Conservation (phyloP, 2,113 vertebrate genomes). For the Isichthys henryi region DNA sequence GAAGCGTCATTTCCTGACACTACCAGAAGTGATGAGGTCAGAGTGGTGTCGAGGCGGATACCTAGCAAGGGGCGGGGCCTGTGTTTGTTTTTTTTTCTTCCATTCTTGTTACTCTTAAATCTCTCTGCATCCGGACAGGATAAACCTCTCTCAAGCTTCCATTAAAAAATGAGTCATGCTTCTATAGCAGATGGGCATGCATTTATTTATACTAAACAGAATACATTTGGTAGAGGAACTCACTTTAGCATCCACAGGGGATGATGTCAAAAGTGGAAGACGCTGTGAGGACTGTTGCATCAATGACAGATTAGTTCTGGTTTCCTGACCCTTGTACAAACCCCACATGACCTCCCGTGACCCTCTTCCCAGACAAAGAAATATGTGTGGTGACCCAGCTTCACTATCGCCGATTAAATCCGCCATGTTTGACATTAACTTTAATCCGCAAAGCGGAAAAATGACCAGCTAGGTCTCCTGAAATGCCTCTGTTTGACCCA, state of each 20-base stretch:
- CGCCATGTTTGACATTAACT: background rate
- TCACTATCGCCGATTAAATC: background rate
- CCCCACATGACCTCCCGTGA: background rate
- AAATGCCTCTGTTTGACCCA: background rate
- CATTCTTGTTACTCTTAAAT: background rate
- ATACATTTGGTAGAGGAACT: conserved; percentile 9
- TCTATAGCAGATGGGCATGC: background rate
- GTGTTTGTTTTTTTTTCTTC: background rate
- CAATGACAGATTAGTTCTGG: conserved; percentile 21
- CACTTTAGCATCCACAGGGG: background rate
- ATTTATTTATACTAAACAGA: conserved; percentile 17
- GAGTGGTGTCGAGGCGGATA: conserved; percentile 16
- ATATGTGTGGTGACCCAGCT: background rate
- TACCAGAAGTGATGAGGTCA: conserved; percentile 20
- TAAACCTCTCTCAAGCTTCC: background rate
- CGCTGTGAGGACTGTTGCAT: background rate
- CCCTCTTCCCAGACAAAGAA: conserved; percentile 6
- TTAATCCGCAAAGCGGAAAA: background rate
- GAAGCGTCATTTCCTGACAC: conserved; percentile 25
- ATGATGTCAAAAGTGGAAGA: conserved; percentile 12
- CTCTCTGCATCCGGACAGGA: background rate
- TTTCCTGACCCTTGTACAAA: conserved; percentile 20
- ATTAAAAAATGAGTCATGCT: background rate
- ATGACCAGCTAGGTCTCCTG: background rate
- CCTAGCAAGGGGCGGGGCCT: background rate